Evolutionary conservation across 30 jellyfish, hydroid and myxozoan species (phyloP).

Genomic region (Sanderia malayensis): DNA sequence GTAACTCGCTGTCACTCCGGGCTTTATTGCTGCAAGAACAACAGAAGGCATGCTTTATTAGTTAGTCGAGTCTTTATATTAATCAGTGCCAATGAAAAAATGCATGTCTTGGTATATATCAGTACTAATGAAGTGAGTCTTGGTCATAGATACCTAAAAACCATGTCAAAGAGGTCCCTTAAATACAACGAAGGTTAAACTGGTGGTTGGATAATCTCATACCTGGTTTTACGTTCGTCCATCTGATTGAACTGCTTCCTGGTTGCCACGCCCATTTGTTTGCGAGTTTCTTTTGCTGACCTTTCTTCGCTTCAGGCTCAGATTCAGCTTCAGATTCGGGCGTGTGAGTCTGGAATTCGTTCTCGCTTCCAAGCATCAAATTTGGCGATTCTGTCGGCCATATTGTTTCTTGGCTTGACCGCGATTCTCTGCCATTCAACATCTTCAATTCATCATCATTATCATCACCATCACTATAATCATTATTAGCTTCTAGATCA

Average conservation of each 20-base stretch:
- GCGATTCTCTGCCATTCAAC: conserved; percentile 16
- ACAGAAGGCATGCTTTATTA: background rate
- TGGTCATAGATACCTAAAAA: too few relatives aligned
- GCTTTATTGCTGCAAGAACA: conserved; percentile 25
- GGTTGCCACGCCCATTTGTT: conserved; percentile 15
- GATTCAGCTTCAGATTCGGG: conserved; percentile 34
- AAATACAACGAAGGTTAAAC: too few relatives aligned
- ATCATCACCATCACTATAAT: background rate
- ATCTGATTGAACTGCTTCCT: conserved; percentile 10
- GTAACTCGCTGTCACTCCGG: conserved; percentile 17
- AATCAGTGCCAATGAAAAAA: too few relatives aligned
- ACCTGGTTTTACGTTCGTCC: conserved; percentile 48
- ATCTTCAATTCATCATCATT: too few relatives aligned
- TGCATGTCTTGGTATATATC: too few relatives aligned
- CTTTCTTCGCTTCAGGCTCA: conserved; percentile 4
- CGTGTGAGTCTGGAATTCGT: conserved; percentile 26
- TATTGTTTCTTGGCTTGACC: conserved; percentile 20
- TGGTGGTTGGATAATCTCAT: too few relatives aligned
- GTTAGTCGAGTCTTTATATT: too few relatives aligned
- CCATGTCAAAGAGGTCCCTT: too few relatives aligned
- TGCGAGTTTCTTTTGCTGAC: background rate
- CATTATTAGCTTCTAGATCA: background rate
- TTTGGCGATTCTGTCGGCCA: conserved; percentile 39
- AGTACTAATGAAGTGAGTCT: too few relatives aligned
- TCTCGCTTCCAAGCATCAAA: conserved; percentile 1